A percentile compares a stretch with the other conserved stretches of the same genome.
These are phyloP conservation scores for Odontocolon sp. DNA, from an alignment of 2,888 invertebrate genomes.

Conservation along the genomic window DNA sequence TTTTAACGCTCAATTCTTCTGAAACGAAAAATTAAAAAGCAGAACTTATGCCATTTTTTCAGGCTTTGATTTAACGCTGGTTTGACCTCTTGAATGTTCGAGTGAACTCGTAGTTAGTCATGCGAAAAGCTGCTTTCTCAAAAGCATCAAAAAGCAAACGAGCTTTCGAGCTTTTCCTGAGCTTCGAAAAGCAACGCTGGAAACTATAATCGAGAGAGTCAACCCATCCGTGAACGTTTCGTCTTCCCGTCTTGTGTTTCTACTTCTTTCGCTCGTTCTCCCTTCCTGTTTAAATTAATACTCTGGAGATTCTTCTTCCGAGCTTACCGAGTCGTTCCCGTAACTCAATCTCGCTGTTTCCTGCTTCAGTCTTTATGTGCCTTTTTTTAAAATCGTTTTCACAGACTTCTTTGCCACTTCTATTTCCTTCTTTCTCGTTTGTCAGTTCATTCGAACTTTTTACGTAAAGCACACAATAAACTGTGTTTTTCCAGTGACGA, in stretches of 20 bases:
- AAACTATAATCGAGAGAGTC: too few species aligned
- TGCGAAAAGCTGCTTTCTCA: conserved; percentile 10
- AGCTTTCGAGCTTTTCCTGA: conserved; percentile 30
- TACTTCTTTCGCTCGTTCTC: not conserved
- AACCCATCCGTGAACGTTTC: conserved; percentile 38
- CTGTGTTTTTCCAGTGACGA: too few species aligned
- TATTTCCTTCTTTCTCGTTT: not conserved
- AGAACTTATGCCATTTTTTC: too few species aligned
- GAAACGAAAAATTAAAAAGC: too few species aligned
- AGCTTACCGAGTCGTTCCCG: conserved; percentile 28
- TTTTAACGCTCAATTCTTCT: too few species aligned
- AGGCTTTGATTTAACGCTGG: too few species aligned
- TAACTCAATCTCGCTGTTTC: conserved; percentile 14
- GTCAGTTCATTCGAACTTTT: not conserved
- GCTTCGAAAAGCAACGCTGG: conserved; percentile 18
- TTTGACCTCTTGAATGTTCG: conserved; percentile 50
- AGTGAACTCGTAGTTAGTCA: conserved; percentile 36
- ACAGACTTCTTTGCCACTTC: not conserved
- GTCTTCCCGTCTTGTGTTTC: not conserved
- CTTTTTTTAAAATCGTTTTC: conserved; percentile 1
- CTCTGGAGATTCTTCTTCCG: conserved; percentile 32
- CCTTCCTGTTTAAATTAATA: conserved; percentile 54
- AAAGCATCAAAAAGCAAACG: conserved; percentile 2
- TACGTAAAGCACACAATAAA: too few species aligned
- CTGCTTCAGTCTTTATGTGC: not conserved